phyloP scores from a whole-genome alignment of 2,888 invertebrate genomes.

The Aphidius colemani region DNA sequence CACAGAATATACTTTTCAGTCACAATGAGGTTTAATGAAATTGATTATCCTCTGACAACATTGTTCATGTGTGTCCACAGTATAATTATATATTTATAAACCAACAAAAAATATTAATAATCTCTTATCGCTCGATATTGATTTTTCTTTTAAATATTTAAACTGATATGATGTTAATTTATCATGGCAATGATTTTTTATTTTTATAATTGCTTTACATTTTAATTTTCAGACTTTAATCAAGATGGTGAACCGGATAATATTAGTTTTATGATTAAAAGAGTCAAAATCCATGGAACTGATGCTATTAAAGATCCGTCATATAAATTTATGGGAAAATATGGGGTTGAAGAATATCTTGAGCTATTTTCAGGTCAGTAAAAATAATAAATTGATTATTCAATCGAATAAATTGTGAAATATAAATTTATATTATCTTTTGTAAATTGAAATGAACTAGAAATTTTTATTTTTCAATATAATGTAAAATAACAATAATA shows the following conservation, averaged over 20 bases:
- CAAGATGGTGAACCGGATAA: slow-evolving; percentile 87
- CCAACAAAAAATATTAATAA: neutral
- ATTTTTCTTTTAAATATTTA: slow-evolving; percentile 14
- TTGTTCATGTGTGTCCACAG: neutral
- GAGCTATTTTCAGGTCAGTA: slow-evolving; percentile 89
- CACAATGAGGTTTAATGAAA: slow-evolving; percentile 16
- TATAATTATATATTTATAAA: neutral
- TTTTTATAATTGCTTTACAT: neutral
- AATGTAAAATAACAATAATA: too few species aligned
- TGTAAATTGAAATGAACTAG: too few species aligned
- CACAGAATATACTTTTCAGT: slow-evolving; percentile 10
- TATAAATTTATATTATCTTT: too few species aligned
- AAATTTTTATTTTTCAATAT: too few species aligned
- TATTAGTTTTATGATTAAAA: slow-evolving; percentile 92
- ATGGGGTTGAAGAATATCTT: slow-evolving; percentile 96
- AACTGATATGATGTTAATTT: neutral
- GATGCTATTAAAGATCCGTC: slow-evolving; percentile 81
- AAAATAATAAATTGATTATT: too few species aligned
- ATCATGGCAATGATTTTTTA: slow-evolving; percentile 7
- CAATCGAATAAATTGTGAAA: too few species aligned
- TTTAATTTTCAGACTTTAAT: slow-evolving; percentile 76
- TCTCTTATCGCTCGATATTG: neutral
- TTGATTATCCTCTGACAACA: too few species aligned
- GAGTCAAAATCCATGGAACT: slow-evolving; percentile 87
- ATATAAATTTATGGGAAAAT: slow-evolving; percentile 89